These are phyloP conservation scores for Hoplodrina ambigua DNA, from an alignment of 2,888 invertebrate species.

Conservation along the genomic window DNA sequence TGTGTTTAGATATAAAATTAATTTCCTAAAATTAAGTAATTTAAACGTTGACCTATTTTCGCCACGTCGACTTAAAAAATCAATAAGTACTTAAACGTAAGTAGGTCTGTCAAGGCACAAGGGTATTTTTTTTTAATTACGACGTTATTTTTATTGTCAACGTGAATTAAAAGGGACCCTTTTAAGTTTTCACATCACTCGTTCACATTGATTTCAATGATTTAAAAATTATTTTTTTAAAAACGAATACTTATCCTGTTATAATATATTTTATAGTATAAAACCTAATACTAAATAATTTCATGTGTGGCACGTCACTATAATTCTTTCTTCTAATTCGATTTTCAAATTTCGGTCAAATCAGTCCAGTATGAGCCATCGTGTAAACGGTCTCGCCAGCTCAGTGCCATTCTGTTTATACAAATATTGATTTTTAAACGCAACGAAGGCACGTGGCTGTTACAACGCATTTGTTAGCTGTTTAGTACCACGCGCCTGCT, in stretches of 20 bases:
- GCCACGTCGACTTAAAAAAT: too few species aligned
- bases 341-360: slow-evolving; percentile 29
- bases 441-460: slow-evolving; percentile 37
- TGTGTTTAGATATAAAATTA: too few species aligned
- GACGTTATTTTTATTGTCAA: neutral
- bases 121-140: too few species aligned
- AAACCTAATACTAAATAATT: neutral
- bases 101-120: too few species aligned
- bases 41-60: too few species aligned
- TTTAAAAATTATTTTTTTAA: too few species aligned
- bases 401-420: slow-evolving; percentile 40
- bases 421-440: slow-evolving; percentile 46
- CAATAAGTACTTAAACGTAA: too few species aligned
- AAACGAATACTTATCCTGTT: too few species aligned
- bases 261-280: too few species aligned
- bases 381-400: slow-evolving; percentile 24
- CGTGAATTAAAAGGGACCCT: too few species aligned
- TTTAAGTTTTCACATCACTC: neutral
- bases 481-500: slow-evolving; percentile 10
- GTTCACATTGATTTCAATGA: neutral
- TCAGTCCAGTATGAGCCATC: slow-evolving; percentile 5
- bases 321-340: neutral
- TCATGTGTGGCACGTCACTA: neutral
- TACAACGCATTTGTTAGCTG: slow-evolving; percentile 35
- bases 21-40: too few species aligned